phyloP scores from a whole-genome alignment of 2,888 invertebrate species.

The Sepioteuthis lessoniana region DNA sequence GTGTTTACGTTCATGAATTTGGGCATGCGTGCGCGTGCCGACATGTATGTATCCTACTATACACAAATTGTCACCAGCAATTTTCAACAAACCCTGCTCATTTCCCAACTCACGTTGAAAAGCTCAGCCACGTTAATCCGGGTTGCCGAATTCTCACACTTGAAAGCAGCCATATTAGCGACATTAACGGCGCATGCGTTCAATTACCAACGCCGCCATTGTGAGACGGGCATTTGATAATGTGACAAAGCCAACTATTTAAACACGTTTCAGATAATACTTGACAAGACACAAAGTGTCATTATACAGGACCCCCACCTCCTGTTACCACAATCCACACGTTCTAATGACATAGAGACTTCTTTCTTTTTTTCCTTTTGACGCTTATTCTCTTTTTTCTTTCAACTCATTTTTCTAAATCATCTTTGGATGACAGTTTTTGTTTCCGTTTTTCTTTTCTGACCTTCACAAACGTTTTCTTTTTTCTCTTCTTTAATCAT shows the following conservation, averaged over 20 bases:
- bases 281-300: background rate
- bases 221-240: background rate
- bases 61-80: background rate
- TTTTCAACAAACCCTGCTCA: background rate
- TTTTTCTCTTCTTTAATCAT: background rate
- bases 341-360: background rate
- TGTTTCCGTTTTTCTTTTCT: background rate
- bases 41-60: background rate
- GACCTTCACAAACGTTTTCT: background rate
- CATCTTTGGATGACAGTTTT: background rate
- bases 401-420: too few species aligned
- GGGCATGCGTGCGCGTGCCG: background rate
- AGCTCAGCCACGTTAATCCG: constrained; percentile 33
- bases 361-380: background rate
- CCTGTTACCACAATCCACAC: background rate
- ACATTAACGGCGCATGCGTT: background rate
- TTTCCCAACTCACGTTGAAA: background rate
- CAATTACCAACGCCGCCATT: background rate
- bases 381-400: background rate
- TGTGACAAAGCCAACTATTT: constrained; percentile 19
- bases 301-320: background rate
- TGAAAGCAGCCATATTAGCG: background rate
- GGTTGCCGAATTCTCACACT: background rate
- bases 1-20: too few species aligned
- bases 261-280: background rate